Evolutionary conservation across 1,140 invertebrate species (phyloP), one percentile per base, ranked within the genome.

Genomic region (Drosophila tani): DNA sequence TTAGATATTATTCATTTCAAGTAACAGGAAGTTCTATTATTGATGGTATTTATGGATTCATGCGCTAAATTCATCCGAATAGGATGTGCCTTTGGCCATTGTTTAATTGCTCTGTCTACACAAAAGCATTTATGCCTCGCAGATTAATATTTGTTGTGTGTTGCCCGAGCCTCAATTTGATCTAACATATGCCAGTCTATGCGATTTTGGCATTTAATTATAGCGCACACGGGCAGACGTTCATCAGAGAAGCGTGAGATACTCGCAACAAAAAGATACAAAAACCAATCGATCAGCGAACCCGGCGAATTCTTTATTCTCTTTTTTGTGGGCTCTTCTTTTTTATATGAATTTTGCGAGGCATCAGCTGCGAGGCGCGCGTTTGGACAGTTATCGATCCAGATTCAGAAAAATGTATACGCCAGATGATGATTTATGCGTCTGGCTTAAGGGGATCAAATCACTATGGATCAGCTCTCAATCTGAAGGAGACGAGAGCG

Each of bases 311-410:
- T 71, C 27, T 46, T 60, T 38, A 45, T 41, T 69, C 38, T 53
- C 35, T 9, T 24, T 24, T 50, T 35, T 27, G 15, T n/a, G 6
- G 11, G 2, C 2, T 55, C 19, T 21, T 45, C 5, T 32, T 51
- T 50, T 64, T 53, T 32, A 27, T 66, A 35, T 32, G 14, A 17
- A 1, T 50, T 69, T 43, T 53, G 45, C 57, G 32, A 29, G 40
- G 38, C 59, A 78, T 79, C 76, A 79, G 68, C 64, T 87, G 79
- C 55, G 73, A 70, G 82, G 78, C 82, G 80, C 81, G 70, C 80
- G 80, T 60, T 82, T 79, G 64, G 70, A 87, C 85, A 87, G 84
- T 88, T 88, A 88, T 90, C 64, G 85, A 85, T 90, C 78, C 69
- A 59, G 55, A 75, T 43, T 15, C 40, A 41, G 40, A 41, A 57